Conservation (phyloP, 2,888 invertebrate species). For the Parasteatoda lunata region DNA sequence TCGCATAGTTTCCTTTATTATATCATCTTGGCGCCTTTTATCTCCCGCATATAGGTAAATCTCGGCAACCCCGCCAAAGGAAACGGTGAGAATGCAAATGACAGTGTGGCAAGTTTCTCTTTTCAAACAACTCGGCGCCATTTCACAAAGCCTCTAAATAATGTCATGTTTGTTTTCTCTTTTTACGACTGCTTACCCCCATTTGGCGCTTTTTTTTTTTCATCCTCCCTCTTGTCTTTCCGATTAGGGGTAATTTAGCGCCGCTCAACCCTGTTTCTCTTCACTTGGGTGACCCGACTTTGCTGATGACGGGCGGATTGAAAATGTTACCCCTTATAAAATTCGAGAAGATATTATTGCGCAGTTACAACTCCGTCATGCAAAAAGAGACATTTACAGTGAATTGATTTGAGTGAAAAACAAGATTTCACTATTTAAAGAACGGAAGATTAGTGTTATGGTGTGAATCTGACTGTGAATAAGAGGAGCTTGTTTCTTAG, state of each 20-base stretch:
- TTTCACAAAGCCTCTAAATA: constrained; percentile 36
- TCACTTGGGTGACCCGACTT: constrained; percentile 9
- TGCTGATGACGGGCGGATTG: constrained; percentile 30
- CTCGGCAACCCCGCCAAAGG: constrained; percentile 26
- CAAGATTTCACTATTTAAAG: no score
- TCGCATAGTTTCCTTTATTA: background rate
- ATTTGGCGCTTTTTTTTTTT: background rate
- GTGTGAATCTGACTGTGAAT: no score
- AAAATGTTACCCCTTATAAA: constrained; percentile 46
- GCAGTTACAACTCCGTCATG: no score
- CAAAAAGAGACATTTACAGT: no score
- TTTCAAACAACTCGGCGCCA: constrained; percentile 52
- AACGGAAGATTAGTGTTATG: no score
- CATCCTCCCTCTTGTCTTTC: constrained; percentile 29
- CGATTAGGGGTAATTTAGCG: constrained; percentile 53
- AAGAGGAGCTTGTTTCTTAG: no score
- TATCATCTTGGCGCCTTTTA: background rate
- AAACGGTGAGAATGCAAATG: constrained; percentile 61
- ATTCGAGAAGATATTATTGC: no score
- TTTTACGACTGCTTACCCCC: background rate
- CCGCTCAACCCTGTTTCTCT: background rate
- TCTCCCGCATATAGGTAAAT: background rate
- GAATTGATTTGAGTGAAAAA: no score
- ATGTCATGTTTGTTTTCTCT: constrained; percentile 58
- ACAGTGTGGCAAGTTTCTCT: constrained; percentile 51